These are phyloP conservation scores for Zaprionus davidi DNA, from an alignment of 1,140 invertebrate species.

Conservation along the genomic window DNA sequence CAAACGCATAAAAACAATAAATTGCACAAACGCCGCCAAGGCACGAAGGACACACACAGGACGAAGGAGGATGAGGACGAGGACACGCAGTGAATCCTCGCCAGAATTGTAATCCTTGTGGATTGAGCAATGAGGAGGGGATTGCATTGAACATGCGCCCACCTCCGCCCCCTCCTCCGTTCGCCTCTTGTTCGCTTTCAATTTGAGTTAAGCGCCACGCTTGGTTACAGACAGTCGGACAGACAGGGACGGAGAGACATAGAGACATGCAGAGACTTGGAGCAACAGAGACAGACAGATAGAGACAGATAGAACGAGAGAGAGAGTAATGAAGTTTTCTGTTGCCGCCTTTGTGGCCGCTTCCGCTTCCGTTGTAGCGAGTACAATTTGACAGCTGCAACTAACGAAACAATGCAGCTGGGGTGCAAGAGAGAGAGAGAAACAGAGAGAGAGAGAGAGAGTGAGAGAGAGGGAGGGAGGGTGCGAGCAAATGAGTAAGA, in stretches of 20 bases:
- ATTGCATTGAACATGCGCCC: slow-evolving; percentile 39
- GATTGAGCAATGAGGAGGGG: background rate
- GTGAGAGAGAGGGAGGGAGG: background rate
- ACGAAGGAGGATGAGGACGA: background rate
- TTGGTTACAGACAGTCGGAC: slow-evolving; percentile 45
- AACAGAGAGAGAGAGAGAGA: background rate
- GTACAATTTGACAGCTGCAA: slow-evolving; percentile 77
- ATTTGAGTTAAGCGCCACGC: slow-evolving; percentile 67
- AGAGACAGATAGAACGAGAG: slow-evolving; percentile 15
- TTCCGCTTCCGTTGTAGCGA: slow-evolving; percentile 37
- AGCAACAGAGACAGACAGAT: background rate
- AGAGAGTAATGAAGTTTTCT: slow-evolving; percentile 71
- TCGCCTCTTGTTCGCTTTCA: slow-evolving; percentile 45
- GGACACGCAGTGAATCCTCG: background rate
- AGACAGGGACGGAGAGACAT: slow-evolving; percentile 5
- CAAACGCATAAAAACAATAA: slow-evolving; percentile 83
- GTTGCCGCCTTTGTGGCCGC: slow-evolving; percentile 52
- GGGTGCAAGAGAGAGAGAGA: background rate
- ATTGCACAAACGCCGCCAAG: slow-evolving; percentile 66
- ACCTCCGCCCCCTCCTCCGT: background rate
- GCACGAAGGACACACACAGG: background rate
- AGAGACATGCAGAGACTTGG: background rate
- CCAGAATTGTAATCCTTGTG: slow-evolving; percentile 2
- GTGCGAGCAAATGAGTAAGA: background rate
- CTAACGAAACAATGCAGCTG: slow-evolving; percentile 49